Evolutionary conservation across 1,140 invertebrate species (phyloP), one percentile per base, ranked within the genome.

Genomic region (Pectinophora gossypiella): DNA sequence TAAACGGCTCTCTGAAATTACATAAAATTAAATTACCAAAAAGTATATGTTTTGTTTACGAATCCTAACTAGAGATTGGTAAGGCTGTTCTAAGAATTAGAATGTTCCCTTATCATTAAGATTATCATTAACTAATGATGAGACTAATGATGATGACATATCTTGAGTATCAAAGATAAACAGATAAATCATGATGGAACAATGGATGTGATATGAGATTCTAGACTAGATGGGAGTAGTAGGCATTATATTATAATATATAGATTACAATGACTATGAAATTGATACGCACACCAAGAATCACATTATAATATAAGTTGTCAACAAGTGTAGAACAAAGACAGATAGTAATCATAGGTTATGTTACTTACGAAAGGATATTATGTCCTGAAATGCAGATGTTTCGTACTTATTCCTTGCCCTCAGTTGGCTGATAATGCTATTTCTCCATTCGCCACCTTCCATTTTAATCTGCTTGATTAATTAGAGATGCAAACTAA

Each of bases 1-100:
- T 10, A 97, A 81, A 56, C 94, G 92, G 81, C 95, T 97, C 85
- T 97, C 96, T 98, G 88, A 64, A 90, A 91, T 73, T 32, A n/a
- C n/a, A n/a, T n/a, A n/a, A n/a, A n/a, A n/a, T n/a, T n/a, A n/a
- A n/a, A n/a, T n/a, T n/a, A n/a, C n/a, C n/a, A n/a, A n/a, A n/a
- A n/a, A n/a, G n/a, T n/a, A n/a, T n/a, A n/a, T n/a, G n/a, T n/a
- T n/a, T n/a, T n/a, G n/a, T n/a, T n/a, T n/a, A n/a, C n/a, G n/a
- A n/a, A n/a, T n/a, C n/a, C n/a, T n/a, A n/a, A n/a, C n/a, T n/a
- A n/a, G n/a, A n/a, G n/a, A n/a, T n/a, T n/a, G n/a, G n/a, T n/a
- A n/a, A n/a, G n/a, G n/a, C n/a, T n/a, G n/a, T n/a, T n/a, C n/a
- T n/a, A n/a, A n/a, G n/a, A n/a, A n/a, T n/a, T n/a, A n/a, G n/a